phyloP scores from a whole-genome alignment of 1,140 invertebrate genomes.

The Patella vulgata region DNA sequence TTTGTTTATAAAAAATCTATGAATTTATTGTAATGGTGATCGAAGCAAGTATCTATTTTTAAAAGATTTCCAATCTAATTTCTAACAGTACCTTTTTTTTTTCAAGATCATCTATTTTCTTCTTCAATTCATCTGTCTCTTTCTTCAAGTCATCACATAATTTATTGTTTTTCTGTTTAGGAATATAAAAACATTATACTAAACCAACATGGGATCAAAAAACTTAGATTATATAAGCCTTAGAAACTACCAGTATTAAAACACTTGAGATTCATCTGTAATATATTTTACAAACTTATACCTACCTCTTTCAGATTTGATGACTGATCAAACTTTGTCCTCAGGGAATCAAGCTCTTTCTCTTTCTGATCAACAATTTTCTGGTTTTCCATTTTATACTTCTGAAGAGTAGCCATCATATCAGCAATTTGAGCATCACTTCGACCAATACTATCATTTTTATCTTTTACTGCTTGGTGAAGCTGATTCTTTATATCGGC shows the following conservation, averaged over 20 bases:
- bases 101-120: slow-evolving; percentile 2
- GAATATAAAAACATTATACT: too few species aligned
- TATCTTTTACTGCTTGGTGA: slow-evolving; percentile 34
- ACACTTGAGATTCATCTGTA: too few species aligned
- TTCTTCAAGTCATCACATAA: neutral
- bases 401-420: slow-evolving; percentile 47
- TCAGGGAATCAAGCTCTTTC: slow-evolving; percentile 42
- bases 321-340: slow-evolving; percentile 12
- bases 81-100: slow-evolving; percentile 1
- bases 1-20: too few species aligned
- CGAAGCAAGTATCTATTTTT: too few species aligned
- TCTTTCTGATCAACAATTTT: slow-evolving; percentile 43
- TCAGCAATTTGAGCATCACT: slow-evolving; percentile 43
- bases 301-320: slow-evolving; percentile 14
- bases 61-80: too few species aligned
- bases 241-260: too few species aligned
- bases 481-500: slow-evolving; percentile 29
- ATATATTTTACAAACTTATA: too few species aligned
- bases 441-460: slow-evolving; percentile 28
- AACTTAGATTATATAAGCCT: too few species aligned
- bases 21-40: too few species aligned
- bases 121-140: slow-evolving; percentile 11
- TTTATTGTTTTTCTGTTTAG: too few species aligned
- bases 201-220: too few species aligned
- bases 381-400: slow-evolving; percentile 46